Evolutionary conservation across 2,113 vertebrate species (phyloP).

Genomic region (Argyrosomus japonicus): DNA sequence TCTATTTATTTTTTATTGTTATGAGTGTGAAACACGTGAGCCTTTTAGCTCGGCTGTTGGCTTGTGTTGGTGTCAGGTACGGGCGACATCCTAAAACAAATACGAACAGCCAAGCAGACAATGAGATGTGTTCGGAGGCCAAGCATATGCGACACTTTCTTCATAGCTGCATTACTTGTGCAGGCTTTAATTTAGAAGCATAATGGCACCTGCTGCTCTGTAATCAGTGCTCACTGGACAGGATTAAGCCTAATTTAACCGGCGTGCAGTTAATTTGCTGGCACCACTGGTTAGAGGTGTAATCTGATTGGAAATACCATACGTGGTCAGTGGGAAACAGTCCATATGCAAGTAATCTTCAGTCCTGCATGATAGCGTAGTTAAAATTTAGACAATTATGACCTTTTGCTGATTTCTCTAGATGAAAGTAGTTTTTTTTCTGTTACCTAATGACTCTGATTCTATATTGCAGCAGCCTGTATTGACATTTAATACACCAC

Average conservation of each 20-base stretch:
- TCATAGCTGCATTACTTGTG: neutral
- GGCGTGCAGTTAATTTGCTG: conserved; percentile 8
- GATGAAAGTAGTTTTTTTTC: neutral
- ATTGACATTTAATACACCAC: conserved; percentile 19
- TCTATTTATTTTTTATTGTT: neutral
- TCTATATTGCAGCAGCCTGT: conserved; percentile 1
- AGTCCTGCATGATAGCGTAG: neutral
- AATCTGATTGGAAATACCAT: conserved; percentile 33
- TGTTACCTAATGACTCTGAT: neutral
- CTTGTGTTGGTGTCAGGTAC: conserved; percentile 10
- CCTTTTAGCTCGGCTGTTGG: conserved; percentile 47
- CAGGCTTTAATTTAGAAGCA: neutral
- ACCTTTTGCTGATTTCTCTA: neutral
- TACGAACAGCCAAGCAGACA: conserved; percentile 19
- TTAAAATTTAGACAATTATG: neutral
- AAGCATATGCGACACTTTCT: neutral
- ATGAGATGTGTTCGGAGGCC: conserved; percentile 2
- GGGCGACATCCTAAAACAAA: conserved; percentile 49
- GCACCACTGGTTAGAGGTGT: neutral
- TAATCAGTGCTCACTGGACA: conserved; percentile 21
- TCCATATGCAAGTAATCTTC: conserved; percentile 6
- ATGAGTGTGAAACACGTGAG: neutral
- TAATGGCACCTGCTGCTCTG: conserved; percentile 34
- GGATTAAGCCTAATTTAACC: conserved; percentile 24
- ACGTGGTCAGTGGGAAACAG: conserved; percentile 19